Evolutionary conservation across 2,797 vertebrate species (phyloP).

Genomic region (Pseudomugil gertrudae): DNA sequence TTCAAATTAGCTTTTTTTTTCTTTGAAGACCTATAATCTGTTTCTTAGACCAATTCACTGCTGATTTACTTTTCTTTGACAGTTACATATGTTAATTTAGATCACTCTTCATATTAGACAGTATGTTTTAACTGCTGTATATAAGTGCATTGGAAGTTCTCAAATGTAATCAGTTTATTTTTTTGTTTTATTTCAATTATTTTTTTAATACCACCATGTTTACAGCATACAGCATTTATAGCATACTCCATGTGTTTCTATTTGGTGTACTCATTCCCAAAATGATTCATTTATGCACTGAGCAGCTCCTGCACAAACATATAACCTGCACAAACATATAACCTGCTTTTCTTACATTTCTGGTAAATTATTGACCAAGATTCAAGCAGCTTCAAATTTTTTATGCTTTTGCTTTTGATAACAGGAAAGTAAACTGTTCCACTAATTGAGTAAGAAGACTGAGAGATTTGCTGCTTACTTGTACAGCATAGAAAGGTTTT

Average conservation of each 20-base stretch:
- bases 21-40: conserved; percentile 36
- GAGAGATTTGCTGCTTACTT: conserved; percentile 58
- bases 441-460: conserved; percentile 54
- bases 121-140: conserved; percentile 60
- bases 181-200: conserved; percentile 40
- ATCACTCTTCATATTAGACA: conserved; percentile 56
- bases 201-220: conserved; percentile 66
- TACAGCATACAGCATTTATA: too few relatives aligned
- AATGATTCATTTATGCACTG: conserved; percentile 77
- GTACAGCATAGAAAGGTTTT: conserved; percentile 27
- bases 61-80: conserved; percentile 44
- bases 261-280: conserved; percentile 60
- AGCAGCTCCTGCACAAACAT: conserved; percentile 63
- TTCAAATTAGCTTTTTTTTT: conserved; percentile 31
- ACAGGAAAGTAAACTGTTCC: conserved; percentile 66
- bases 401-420: conserved; percentile 72
- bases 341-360: conserved; percentile 45
- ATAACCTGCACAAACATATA: too few relatives aligned
- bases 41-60: conserved; percentile 29
- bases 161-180: conserved; percentile 61
- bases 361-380: conserved; percentile 73
- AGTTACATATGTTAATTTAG: conserved; percentile 52
- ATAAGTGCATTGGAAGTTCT: conserved; percentile 58
- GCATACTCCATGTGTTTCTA: conserved; percentile 54
- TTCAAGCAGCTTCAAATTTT: conserved; percentile 65